Conservation (phyloP, 2,888 invertebrate species). For the Mythimna lalbum region DNA sequence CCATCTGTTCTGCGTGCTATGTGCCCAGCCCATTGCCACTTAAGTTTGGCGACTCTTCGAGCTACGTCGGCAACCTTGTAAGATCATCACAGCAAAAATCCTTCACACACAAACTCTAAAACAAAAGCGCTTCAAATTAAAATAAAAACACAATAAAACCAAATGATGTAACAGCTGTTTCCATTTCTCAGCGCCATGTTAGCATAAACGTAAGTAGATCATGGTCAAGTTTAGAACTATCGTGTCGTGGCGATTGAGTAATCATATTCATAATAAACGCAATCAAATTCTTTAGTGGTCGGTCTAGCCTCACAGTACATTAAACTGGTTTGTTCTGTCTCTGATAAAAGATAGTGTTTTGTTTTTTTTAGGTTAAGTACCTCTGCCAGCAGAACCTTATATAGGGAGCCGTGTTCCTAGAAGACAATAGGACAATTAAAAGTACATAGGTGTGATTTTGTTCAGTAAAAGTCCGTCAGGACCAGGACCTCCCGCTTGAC, state of each 20-base stretch:
- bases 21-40: too few species aligned
- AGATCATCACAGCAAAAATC: background rate
- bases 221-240: slow-evolving; percentile 58
- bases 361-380: too few species aligned
- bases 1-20: too few species aligned
- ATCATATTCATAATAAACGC: slow-evolving; percentile 35
- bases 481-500: too few species aligned
- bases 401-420: too few species aligned
- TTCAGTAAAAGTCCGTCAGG: too few species aligned
- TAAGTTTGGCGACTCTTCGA: too few species aligned
- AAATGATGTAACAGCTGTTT: slow-evolving; percentile 41
- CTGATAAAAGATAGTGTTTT: background rate
- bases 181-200: slow-evolving; percentile 47
- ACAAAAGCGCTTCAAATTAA: background rate
- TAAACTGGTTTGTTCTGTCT: slow-evolving; percentile 36
- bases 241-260: slow-evolving; percentile 42
- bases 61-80: too few species aligned
- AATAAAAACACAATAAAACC: slow-evolving; percentile 38
- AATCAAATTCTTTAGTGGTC: slow-evolving; percentile 48
- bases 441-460: too few species aligned
- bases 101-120: background rate
- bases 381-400: too few species aligned
- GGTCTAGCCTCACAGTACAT: slow-evolving; percentile 15
- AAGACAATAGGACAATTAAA: too few species aligned
- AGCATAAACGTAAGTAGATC: slow-evolving; percentile 48